Conservation (phyloP, 2,888 invertebrate species). For the Agrochola lychnidis region DNA sequence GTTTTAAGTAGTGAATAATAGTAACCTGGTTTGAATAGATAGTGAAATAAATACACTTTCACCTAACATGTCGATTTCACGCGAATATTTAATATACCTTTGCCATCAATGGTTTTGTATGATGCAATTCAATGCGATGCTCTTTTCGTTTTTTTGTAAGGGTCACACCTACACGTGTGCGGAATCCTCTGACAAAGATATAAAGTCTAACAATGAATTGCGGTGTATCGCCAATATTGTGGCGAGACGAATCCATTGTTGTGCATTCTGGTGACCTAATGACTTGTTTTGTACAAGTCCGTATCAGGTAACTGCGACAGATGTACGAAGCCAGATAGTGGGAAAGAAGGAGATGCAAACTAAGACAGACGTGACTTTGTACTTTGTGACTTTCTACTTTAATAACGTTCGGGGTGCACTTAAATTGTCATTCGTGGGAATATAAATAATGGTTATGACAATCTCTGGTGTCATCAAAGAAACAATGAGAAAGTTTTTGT, state of each 20-base stretch:
- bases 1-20: slow-evolving; percentile 58
- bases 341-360: slow-evolving; percentile 87
- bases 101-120: slow-evolving; percentile 71
- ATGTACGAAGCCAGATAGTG: slow-evolving; percentile 84
- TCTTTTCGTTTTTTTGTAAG: slow-evolving; percentile 67
- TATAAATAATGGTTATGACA: slow-evolving; percentile 81
- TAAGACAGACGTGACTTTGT: slow-evolving; percentile 87
- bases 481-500: slow-evolving; percentile 78
- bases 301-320: slow-evolving; percentile 86
- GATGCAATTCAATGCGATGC: slow-evolving; percentile 76
- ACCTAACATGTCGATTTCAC: slow-evolving; percentile 66
- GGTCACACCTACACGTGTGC: slow-evolving; percentile 87
- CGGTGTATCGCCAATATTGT: slow-evolving; percentile 67
- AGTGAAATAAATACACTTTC: slow-evolving; percentile 71
- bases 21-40: slow-evolving; percentile 49
- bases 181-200: slow-evolving; percentile 72
- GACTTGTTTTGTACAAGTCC: slow-evolving; percentile 80
- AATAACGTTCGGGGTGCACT: slow-evolving; percentile 82
- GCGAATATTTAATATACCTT: slow-evolving; percentile 60
- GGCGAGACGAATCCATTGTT: slow-evolving; percentile 71
- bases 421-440: slow-evolving; percentile 89
- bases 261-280: slow-evolving; percentile 80
- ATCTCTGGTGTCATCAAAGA: slow-evolving; percentile 78
- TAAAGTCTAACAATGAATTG: slow-evolving; percentile 59
- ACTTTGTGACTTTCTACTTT: slow-evolving; percentile 82